phyloP scores from a whole-genome alignment of 2,113 vertebrate species.

The Bos indicus region DNA sequence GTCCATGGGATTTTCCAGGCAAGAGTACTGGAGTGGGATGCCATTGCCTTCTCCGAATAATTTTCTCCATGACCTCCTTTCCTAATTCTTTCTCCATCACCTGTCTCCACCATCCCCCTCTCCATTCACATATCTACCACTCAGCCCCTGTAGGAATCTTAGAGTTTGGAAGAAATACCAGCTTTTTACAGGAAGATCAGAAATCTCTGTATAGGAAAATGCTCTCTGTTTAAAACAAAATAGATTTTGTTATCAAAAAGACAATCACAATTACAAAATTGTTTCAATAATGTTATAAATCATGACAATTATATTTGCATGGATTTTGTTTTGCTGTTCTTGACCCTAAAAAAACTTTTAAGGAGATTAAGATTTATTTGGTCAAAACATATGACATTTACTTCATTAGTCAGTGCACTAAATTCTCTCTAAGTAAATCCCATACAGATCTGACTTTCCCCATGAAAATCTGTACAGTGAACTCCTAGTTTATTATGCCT shows the following conservation, averaged over 20 bases:
- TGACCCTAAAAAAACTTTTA: slow-evolving; percentile 70
- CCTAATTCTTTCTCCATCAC: not conserved
- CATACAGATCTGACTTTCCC: slow-evolving; percentile 76
- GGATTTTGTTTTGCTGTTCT: slow-evolving; percentile 46
- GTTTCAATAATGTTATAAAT: slow-evolving; percentile 37
- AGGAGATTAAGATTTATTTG: slow-evolving; percentile 68
- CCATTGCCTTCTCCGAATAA: too few species aligned
- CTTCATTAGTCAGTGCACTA: slow-evolving; percentile 74
- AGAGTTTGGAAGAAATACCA: not conserved
- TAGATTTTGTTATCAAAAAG: slow-evolving; percentile 40
- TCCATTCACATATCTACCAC: not conserved
- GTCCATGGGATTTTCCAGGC: too few species aligned
- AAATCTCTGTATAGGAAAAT: not conserved
- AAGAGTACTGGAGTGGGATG: too few species aligned
- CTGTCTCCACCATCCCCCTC: not conserved
- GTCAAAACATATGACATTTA: slow-evolving; percentile 71
- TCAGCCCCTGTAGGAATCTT: not conserved
- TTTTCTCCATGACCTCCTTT: not conserved
- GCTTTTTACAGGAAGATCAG: not conserved
- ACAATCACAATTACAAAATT: not conserved
- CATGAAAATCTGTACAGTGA: slow-evolving; percentile 81
- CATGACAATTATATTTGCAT: slow-evolving; percentile 20
- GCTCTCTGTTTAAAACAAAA: not conserved
- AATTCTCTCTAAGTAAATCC: slow-evolving; percentile 80
- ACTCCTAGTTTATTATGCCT: slow-evolving; percentile 85